Base-by-base conservation (phyloP, 92 coral and sea anemone species). In the Parazoanthus swiftii region DNA sequence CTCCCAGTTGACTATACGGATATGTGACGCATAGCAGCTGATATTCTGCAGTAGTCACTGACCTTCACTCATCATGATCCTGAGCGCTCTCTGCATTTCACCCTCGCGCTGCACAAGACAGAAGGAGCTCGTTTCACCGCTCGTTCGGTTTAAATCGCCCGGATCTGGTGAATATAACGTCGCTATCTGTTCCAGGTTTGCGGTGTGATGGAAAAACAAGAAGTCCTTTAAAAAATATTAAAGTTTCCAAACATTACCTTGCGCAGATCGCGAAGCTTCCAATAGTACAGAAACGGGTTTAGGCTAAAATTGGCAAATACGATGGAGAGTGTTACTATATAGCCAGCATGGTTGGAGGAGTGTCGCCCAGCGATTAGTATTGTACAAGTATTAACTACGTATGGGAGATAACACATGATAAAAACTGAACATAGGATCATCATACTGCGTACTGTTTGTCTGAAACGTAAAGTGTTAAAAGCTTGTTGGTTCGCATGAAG, bases 401-500 rank as follows among this genome's bases (percentile, higher is more conserved):
- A 77, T 77, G 81, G 81, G 5, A 77, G 10, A 26, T 77, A 77
- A 42, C 56, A 38, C 51, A 77, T 16, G 48, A 77, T 77, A 35
- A 77, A 77, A 77, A 23, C 25, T 16, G 80, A 77, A 43, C 81
- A 77, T 21, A 77, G 20, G 3, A 42, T 2, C 51, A 21, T 39
- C 59, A 44, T 77, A 20, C 58, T 48, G 50, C 81, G 56, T 20
- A 21, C 59, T 6, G 81, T 77, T 77, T 77, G 25, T 23, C 35
- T 18, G 44, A 39, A 21, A 9, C 81, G 81, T 23, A 77, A 77
- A 16, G 59, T 8, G 81, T 77, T 43, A 20, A 16, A 14, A 26
- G 70, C 70, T 23, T 20, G 66, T 58, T 58, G 25, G 15, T 18
- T 63, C 25, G 70, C 26, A 25, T 23, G n/a, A 20, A 26, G 3